These are phyloP conservation scores for Platyscapa corneri DNA, from an alignment of 1,140 invertebrate species.

Conservation along the genomic window DNA sequence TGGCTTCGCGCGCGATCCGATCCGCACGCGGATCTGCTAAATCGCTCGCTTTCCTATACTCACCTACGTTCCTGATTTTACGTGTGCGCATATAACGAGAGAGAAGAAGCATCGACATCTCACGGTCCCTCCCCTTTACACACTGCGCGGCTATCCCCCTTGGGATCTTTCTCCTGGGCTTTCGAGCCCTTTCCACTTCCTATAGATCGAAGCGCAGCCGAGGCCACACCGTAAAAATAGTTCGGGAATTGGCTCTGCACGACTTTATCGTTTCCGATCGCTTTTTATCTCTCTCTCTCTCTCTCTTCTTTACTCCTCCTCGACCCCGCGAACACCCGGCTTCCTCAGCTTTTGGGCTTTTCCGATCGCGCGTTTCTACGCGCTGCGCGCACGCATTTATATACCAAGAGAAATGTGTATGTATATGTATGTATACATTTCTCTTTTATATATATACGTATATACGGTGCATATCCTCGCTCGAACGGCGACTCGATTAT, in stretches of 20 bases:
- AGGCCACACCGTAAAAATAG: slow-evolving; percentile 57
- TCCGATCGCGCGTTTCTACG: not conserved
- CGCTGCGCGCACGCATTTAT: not conserved
- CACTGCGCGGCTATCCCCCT: slow-evolving; percentile 45
- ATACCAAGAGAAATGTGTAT: no score
- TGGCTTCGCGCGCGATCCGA: not conserved
- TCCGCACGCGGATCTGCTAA: not conserved
- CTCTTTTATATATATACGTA: no score
- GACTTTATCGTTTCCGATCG: slow-evolving; percentile 59
- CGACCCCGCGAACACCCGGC: no score
- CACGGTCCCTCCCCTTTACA: slow-evolving; percentile 30
- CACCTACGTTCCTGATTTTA: not conserved
- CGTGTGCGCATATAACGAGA: not conserved
- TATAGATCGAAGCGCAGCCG: not conserved
- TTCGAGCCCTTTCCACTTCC: slow-evolving; percentile 1
- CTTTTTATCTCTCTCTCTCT: slow-evolving; percentile 12
- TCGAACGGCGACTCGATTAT: slow-evolving; percentile 25
- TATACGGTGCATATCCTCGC: not conserved
- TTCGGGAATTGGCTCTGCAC: slow-evolving; percentile 57
- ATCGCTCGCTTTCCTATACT: not conserved
- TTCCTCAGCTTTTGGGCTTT: slow-evolving; percentile 1
- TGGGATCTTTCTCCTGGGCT: slow-evolving; percentile 20
- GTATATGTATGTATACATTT: no score
- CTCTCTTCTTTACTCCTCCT: not conserved
- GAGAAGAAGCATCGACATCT: slow-evolving; percentile 16